A percentile compares a stretch with the other conserved stretches of the same genome.
Conservation (phyloP, 2,888 invertebrate genomes). For the Agonopterix arenella region DNA sequence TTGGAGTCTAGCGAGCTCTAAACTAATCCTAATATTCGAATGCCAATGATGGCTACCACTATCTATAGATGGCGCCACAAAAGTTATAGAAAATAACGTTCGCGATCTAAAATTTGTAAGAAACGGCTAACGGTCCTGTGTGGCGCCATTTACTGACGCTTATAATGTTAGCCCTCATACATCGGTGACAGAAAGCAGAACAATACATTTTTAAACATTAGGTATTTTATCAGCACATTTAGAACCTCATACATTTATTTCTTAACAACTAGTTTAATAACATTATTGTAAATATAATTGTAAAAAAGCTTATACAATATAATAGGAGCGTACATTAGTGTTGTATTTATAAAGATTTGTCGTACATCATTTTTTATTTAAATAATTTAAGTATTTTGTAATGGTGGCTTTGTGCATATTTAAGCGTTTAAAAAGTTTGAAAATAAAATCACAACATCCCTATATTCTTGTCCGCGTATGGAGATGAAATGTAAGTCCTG, state of each 20-base stretch:
- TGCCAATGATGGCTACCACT: slow-evolving; percentile 13
- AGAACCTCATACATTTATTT: slow-evolving; percentile 39
- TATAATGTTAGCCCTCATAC: slow-evolving; percentile 4
- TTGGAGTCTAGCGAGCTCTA: slow-evolving; percentile 70
- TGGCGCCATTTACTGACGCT: no score
- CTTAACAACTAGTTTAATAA: slow-evolving; percentile 45
- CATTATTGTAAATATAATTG: slow-evolving; percentile 51
- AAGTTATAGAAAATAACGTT: no score
- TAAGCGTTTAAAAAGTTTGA: slow-evolving; percentile 28
- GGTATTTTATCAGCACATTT: slow-evolving; percentile 15
- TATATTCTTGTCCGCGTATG: slow-evolving; percentile 80
- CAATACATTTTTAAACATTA: slow-evolving; percentile 20
- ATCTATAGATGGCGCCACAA: no score
- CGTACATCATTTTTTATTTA: slow-evolving; percentile 25
- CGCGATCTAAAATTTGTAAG: no score
- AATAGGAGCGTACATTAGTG: slow-evolving; percentile 42
- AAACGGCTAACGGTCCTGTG: no score
- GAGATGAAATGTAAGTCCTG: slow-evolving; percentile 82
- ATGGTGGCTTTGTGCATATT: slow-evolving; percentile 29
- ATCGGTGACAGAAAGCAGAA: slow-evolving; percentile 34
- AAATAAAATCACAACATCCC: slow-evolving; percentile 71
- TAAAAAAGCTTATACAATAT: slow-evolving; percentile 62
- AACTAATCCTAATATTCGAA: slow-evolving; percentile 37
- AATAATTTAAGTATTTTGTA: slow-evolving; percentile 41
- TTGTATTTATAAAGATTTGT: slow-evolving; percentile 49